Evolutionary conservation across 2,797 vertebrate species (phyloP).

Genomic region (Tadarida brasiliensis): DNA sequence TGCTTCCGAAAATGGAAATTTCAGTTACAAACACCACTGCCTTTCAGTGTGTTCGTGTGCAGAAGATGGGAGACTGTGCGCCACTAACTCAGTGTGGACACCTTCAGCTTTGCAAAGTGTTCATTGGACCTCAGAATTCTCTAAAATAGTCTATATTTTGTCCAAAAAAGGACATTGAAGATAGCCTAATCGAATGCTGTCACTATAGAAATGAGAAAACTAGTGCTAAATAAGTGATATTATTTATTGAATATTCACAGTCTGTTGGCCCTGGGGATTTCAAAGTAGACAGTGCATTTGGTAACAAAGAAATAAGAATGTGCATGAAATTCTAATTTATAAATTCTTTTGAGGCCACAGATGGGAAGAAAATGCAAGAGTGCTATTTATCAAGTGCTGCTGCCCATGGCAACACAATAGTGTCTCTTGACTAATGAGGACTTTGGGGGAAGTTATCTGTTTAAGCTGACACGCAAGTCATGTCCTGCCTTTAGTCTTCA

Average conservation of each 20-base stretch:
- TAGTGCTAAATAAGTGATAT: background rate
- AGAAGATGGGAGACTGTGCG: background rate
- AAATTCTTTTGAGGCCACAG: constrained; percentile 6
- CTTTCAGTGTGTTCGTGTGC: constrained; percentile 38
- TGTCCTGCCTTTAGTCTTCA: background rate
- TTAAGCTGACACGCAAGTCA: background rate
- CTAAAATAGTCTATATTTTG: background rate
- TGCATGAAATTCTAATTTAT: constrained; percentile 21
- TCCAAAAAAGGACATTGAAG: background rate
- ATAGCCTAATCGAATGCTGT: background rate
- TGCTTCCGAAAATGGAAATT: background rate
- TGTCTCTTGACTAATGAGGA: constrained; percentile 4
- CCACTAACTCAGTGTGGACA: no score
- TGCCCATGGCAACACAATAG: background rate
- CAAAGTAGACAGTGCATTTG: constrained; percentile 13
- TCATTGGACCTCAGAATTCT: background rate
- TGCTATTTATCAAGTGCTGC: background rate
- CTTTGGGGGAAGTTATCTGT: background rate
- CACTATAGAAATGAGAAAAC: background rate
- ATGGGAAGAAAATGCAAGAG: background rate
- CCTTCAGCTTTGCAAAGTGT: background rate
- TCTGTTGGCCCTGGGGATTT: background rate
- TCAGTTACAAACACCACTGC: constrained; percentile 6
- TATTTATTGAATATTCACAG: background rate
- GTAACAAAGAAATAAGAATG: constrained; percentile 14